Evolutionary conservation across 2,888 invertebrate species (phyloP), one percentile per base, ranked within the genome.

Genomic region (Sesia apiformis): DNA sequence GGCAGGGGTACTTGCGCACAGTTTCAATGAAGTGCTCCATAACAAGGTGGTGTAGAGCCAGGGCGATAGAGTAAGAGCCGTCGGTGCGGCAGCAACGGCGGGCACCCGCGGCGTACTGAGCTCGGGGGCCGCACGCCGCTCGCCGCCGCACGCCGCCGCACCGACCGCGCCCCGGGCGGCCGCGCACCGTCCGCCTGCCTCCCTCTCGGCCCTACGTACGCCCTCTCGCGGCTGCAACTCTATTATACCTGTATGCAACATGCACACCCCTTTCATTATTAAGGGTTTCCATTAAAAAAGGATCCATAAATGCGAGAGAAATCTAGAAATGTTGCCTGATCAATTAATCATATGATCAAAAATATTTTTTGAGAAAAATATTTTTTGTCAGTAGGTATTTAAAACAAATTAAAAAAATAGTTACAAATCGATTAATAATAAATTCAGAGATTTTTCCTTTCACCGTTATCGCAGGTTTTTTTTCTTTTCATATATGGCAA

Each of bases 1-100:
- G 81, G 72, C 87, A 87, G 54, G 87, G 84, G 74, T 85, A 87
- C 70, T 76, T 75, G 78, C 80, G 84, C 65, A 88, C 86, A 62
- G 81, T 74, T 65, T 77, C 84, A 59, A 88, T 88, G 75, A 88
- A 78, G 65, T 78, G 85, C 66, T 88, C 87, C 87, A 86, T 87
- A 70, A 63, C 67, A 51, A 55, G 49, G 39, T n/a, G 49, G 39
- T 55, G 40, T 6, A 57, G 53, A 40, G 54, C 56, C 52, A 55
- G 53, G 5, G 46, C 41, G 57, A 4, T 40, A 60, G 38, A 38
- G 50, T 40, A 53, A 4, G 55, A n/a, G 52, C 43, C 4, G 56
- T 54, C 53, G 53, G 56, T 59, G 56, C 52, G 55, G 53, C 53
- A 63, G 64, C 58, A 62, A 58, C 61, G 60, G 51, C 63, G 57